Base-by-base conservation (phyloP, 2,797 vertebrate genomes). In the Brotula barbata region DNA sequence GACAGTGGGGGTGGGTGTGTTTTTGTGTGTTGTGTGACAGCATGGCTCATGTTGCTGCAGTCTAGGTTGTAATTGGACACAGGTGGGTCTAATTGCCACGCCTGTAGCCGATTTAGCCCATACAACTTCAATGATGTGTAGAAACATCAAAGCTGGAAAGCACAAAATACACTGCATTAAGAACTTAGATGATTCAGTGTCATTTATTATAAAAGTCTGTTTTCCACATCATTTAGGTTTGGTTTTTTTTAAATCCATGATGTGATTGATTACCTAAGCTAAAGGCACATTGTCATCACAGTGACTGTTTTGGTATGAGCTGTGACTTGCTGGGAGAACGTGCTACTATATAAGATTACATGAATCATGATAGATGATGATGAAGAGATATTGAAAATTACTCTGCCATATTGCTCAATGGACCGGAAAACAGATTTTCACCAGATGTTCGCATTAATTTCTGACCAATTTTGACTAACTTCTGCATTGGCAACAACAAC, bases 361-460 rank as follows among this genome's bases (percentile, higher is more conserved):
- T 50, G 17, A 42, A 63, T 70, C 52, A 54, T 52, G 45, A 54
- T 16, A 68, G 47, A 51, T 25, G 22, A 62, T 55, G 36, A 65
- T 63, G 53, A 64, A 67, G 64, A 55, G 28, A 31, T 17, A 3
- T 41, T 60, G 44, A 37, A 76, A 58, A 58, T 56, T 41, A 20
- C 31, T 22, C 8, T 6, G 1, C 33, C 19, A 37, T 45, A 45
- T 2, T 58, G 49, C 42, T 64, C 36, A 22, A 28, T 41, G 12
- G 42, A 65, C 13, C 5, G 37, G 56, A 6, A 60, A 58, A 65
- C 19, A 0, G 14, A 40, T 72, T 78, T 72, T 54, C 3, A 1
- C 60, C 76, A 86, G 78, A 78, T 81, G 76, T 65, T 80, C 67
- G 50, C 42, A 74, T 81, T 73, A 69, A 77, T 67, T 73, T 58